phyloP scores from a whole-genome alignment of 1,140 invertebrate genomes.

The Eurosta solidaginis region DNA sequence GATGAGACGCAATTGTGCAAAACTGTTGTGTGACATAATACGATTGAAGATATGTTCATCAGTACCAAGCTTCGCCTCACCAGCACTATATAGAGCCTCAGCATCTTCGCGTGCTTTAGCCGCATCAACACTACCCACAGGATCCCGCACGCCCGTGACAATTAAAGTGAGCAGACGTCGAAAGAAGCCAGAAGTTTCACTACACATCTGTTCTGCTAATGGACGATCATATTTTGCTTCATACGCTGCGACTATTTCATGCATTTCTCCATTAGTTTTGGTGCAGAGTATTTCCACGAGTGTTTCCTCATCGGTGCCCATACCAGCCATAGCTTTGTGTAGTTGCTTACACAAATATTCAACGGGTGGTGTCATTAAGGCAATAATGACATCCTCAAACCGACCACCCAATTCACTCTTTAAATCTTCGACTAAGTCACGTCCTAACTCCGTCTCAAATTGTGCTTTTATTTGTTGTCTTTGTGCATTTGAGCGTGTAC shows the following conservation, averaged over 20 bases:
- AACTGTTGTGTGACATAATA: conserved; percentile 71
- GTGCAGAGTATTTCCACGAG: conserved; percentile 76
- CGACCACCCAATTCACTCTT: conserved; percentile 77
- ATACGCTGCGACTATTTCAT: conserved; percentile 68
- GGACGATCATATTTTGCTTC: conserved; percentile 72
- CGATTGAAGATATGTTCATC: conserved; percentile 72
- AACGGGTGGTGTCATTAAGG: conserved; percentile 70
- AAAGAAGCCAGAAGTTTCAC: conserved; percentile 81
- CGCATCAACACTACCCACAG: conserved; percentile 62
- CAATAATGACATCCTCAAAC: conserved; percentile 78
- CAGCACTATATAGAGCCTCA: conserved; percentile 65
- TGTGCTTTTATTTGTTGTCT: conserved; percentile 69
- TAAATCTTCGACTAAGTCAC: conserved; percentile 77
- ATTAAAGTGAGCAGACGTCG: conserved; percentile 72
- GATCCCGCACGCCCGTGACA: conserved; percentile 64
- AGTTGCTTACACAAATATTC: conserved; percentile 75
- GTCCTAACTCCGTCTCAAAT: conserved; percentile 76
- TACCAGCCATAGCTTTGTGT: conserved; percentile 69
- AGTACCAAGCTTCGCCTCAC: conserved; percentile 72
- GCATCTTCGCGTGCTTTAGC: conserved; percentile 64
- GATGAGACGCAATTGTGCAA: conserved; percentile 68
- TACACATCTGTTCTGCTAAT: conserved; percentile 75
- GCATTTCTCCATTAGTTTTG: conserved; percentile 69
- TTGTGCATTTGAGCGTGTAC: conserved; percentile 69
- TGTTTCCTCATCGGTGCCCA: conserved; percentile 67